These are phyloP conservation scores for Sebastes diploproa DNA, from an alignment of 2,797 vertebrate genomes.

Conservation along the genomic window DNA sequence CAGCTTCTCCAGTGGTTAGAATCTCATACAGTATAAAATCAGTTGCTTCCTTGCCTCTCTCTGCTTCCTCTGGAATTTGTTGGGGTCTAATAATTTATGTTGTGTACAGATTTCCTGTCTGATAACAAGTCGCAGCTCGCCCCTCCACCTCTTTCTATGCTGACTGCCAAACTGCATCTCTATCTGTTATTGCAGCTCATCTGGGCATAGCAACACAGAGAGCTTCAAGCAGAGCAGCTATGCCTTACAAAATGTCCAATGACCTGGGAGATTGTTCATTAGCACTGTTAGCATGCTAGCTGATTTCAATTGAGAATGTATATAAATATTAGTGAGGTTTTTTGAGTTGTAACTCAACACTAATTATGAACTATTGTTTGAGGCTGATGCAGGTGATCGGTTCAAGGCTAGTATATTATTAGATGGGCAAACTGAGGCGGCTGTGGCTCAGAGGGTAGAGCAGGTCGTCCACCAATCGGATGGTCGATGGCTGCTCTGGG, in stretches of 20 bases:
- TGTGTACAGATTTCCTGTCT: constrained; percentile 4
- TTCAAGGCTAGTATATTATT: not conserved
- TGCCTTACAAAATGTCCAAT: not conserved
- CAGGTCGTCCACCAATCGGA: not conserved
- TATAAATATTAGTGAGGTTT: not conserved
- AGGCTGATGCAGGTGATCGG: not conserved
- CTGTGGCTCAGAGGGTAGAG: too few species aligned
- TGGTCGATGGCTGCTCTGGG: too few species aligned
- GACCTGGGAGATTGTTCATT: not conserved
- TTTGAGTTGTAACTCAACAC: not conserved
- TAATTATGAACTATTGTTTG: not conserved
- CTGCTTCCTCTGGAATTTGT: constrained; percentile 21
- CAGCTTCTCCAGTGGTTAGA: not conserved
- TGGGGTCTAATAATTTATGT: constrained; percentile 6
- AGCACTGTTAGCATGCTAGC: not conserved
- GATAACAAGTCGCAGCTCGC: constrained; percentile 33
- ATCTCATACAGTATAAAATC: not conserved
- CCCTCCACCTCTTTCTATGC: not conserved
- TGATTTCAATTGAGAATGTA: not conserved
- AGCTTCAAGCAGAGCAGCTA: not conserved
- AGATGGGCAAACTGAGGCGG: not conserved
- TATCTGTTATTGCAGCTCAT: not conserved
- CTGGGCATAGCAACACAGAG: not conserved
- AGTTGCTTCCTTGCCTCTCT: not conserved
- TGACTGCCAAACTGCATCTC: not conserved